phyloP scores from a whole-genome alignment of 2,888 invertebrate species.

The Cryptophagus acutangulus region DNA sequence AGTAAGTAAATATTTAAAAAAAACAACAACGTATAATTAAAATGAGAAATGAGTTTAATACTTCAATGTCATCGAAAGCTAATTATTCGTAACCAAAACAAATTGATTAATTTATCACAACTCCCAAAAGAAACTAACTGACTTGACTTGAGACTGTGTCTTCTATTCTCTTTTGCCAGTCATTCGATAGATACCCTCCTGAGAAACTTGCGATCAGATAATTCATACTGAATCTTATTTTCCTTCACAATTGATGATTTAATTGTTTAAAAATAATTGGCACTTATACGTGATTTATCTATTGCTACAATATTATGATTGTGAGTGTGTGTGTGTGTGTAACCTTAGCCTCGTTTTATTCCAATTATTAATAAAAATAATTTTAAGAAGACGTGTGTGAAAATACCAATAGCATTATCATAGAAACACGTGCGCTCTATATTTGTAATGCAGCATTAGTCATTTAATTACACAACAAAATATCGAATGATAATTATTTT shows the following conservation, averaged over 20 bases:
- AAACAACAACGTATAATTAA: too few relatives aligned
- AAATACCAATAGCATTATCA: not conserved
- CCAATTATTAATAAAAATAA: conserved; percentile 4
- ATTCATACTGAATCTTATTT: conserved; percentile 1
- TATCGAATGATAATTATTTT: not conserved
- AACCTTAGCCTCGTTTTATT: conserved; percentile 2
- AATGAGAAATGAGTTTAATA: conserved; percentile 11
- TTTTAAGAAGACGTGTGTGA: conserved; percentile 3
- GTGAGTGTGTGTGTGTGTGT: too few relatives aligned
- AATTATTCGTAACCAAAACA: conserved; percentile 7
- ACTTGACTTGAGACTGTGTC: too few relatives aligned
- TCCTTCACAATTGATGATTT: not conserved
- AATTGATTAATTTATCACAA: conserved; percentile 8
- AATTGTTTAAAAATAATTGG: too few relatives aligned
- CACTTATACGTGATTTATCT: too few relatives aligned
- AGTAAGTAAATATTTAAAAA: too few relatives aligned
- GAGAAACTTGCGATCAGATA: too few relatives aligned
- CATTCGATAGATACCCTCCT: too few relatives aligned
- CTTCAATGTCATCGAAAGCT: conserved; percentile 12
- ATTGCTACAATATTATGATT: too few relatives aligned
- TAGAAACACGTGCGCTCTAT: conserved; percentile 25
- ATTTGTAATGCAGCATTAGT: conserved; percentile 23
- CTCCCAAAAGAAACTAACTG: conserved; percentile 2
- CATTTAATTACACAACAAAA: conserved; percentile 23
- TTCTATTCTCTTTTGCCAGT: too few relatives aligned